A percentile compares a stretch with the other conserved stretches of the same genome.
Evolutionary conservation across 1,140 invertebrate species (phyloP).

Genomic region (Proales similis): DNA sequence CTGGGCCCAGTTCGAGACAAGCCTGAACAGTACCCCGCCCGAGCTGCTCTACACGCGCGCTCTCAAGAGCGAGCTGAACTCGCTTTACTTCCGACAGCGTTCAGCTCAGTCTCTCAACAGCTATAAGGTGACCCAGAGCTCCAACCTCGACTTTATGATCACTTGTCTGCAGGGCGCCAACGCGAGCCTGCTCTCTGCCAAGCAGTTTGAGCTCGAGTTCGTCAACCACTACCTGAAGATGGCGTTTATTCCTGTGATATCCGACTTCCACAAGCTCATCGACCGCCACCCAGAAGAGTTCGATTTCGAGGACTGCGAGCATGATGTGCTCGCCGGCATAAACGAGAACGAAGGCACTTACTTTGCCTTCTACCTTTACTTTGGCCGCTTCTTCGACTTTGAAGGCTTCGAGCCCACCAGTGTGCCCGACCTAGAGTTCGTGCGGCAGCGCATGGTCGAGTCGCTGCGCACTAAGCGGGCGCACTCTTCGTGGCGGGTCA

Average conservation of each 20-base stretch:
- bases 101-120: too few relatives aligned
- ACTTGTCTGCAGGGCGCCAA: slow-evolving; percentile 5
- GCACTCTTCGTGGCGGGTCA: too few relatives aligned
- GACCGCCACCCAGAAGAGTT: slow-evolving; percentile 2
- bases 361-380: slow-evolving; percentile 34
- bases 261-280: slow-evolving; percentile 15
- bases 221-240: slow-evolving; percentile 31
- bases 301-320: slow-evolving; percentile 20
- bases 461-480: slow-evolving; percentile 22
- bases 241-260: slow-evolving; percentile 26
- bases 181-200: not conserved
- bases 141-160: too few relatives aligned
- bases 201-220: slow-evolving; percentile 21
- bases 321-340: slow-evolving; percentile 71
- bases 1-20: not conserved
- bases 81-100: too few relatives aligned
- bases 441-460: not conserved
- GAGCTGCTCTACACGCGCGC: not conserved
- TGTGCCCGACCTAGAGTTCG: slow-evolving; percentile 1
- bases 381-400: slow-evolving; percentile 5
- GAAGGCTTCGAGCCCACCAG: not conserved
- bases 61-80: too few relatives aligned
- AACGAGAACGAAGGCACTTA: slow-evolving; percentile 76
- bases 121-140: not conserved
- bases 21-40: not conserved